Conservation (phyloP, 2,797 vertebrate genomes). For the Leptatherina wallacei region DNA sequence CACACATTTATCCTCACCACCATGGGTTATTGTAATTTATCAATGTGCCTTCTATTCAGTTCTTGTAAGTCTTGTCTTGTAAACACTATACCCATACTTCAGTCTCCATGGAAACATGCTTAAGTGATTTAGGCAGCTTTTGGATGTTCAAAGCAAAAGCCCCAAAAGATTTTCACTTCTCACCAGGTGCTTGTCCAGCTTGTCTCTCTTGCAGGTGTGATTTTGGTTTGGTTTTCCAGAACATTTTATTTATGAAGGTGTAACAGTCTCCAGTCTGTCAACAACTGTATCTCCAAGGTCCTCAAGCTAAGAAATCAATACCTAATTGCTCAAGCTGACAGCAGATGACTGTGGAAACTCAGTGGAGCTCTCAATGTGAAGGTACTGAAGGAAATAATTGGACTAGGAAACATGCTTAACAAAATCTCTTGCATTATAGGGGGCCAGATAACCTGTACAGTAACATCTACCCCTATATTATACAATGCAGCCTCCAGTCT, state of each 20-base stretch:
- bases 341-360: conserved; percentile 17
- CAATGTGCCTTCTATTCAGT: conserved; percentile 9
- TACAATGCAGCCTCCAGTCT: neutral
- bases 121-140: conserved; percentile 9
- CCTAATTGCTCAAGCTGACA: conserved; percentile 45
- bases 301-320: conserved; percentile 55
- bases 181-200: neutral
- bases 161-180: neutral
- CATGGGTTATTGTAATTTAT: neutral
- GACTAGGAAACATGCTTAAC: conserved; percentile 13
- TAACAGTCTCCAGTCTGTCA: conserved; percentile 40
- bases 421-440: conserved; percentile 10
- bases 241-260: conserved; percentile 39
- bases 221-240: conserved; percentile 7
- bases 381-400: conserved; percentile 10
- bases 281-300: conserved; percentile 31
- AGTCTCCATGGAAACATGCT: conserved; percentile 42
- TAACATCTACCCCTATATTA: neutral
- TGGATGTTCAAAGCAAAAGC: conserved; percentile 13
- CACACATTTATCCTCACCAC: neutral
- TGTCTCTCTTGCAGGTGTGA: conserved; percentile 1
- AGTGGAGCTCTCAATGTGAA: conserved; percentile 19
- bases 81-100: conserved; percentile 18
- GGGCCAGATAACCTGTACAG: neutral
- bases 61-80: conserved; percentile 28